Percentiles rank a stretch among this genome's conserved stretches.
Evolutionary conservation across 2,797 vertebrate genomes (phyloP).

Genomic region (Halcyon chelicuti): DNA sequence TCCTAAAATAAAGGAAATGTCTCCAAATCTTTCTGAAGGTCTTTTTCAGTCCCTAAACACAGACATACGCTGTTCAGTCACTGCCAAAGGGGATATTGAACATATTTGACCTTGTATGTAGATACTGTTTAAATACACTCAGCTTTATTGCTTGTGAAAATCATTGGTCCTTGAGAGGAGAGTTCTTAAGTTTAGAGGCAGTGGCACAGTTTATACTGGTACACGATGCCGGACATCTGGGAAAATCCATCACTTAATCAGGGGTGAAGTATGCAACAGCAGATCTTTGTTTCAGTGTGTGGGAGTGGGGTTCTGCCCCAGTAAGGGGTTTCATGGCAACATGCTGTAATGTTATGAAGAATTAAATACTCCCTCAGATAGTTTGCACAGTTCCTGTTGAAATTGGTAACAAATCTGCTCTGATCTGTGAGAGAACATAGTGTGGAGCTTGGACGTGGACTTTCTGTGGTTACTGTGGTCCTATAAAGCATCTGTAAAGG

Average conservation of each 20-base stretch:
- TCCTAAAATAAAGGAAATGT: slow-evolving; percentile 24
- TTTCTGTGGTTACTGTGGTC: slow-evolving; percentile 33
- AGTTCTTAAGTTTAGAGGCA: not conserved
- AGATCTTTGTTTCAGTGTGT: not conserved
- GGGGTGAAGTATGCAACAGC: not conserved
- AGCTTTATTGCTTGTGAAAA: slow-evolving; percentile 47
- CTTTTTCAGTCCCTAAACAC: slow-evolving; percentile 15
- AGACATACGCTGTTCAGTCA: not conserved
- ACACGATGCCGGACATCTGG: not conserved
- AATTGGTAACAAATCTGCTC: not conserved
- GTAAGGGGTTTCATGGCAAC: not conserved
- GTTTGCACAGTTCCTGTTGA: not conserved
- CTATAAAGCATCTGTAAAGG: slow-evolving; percentile 28
- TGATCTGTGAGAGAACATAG: not conserved
- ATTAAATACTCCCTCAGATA: not conserved
- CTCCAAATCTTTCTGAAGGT: slow-evolving; percentile 28
- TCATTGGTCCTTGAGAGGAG: slow-evolving; percentile 11
- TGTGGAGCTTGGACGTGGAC: not conserved
- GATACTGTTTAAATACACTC: slow-evolving; percentile 31
- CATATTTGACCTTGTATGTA: slow-evolving; percentile 19
- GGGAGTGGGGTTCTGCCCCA: not conserved
- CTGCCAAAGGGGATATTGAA: slow-evolving; percentile 47
- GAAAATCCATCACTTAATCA: not conserved
- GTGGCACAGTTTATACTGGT: not conserved
- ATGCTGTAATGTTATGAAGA: not conserved